Conservation (phyloP, 2,888 invertebrate species). For the Lypha dubia region DNA sequence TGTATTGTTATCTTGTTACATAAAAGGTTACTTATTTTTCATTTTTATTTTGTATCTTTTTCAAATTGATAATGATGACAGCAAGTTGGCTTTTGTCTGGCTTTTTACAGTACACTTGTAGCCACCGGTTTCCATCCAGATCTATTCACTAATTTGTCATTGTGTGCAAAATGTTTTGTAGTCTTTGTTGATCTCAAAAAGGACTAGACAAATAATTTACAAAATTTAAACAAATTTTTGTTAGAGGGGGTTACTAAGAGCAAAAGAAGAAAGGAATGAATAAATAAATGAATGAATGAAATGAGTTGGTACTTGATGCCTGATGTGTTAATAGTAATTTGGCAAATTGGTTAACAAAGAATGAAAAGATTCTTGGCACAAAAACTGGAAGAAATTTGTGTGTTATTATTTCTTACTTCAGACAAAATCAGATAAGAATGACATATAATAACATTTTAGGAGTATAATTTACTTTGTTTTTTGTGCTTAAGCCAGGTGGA, state of each 20-base stretch:
- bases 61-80: slow-evolving; percentile 63
- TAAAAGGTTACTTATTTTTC: neutral
- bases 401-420: slow-evolving; percentile 36
- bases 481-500: slow-evolving; percentile 39
- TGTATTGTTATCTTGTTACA: neutral
- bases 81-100: slow-evolving; percentile 56
- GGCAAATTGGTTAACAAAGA: slow-evolving; percentile 42
- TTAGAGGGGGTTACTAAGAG: slow-evolving; percentile 2
- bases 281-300: neutral
- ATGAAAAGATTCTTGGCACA: slow-evolving; percentile 1
- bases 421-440: slow-evolving; percentile 60
- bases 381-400: neutral
- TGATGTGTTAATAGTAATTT: slow-evolving; percentile 17
- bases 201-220: slow-evolving; percentile 67
- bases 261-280: neutral
- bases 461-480: neutral
- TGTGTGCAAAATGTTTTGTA: slow-evolving; percentile 43
- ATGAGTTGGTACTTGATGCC: neutral
- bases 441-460: slow-evolving; percentile 59
- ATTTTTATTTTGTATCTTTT: too few species aligned
- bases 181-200: slow-evolving; percentile 65
- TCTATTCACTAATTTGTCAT: neutral
- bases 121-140: neutral
- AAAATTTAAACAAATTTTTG: neutral
- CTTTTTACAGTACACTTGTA: neutral